Evolutionary conservation across 2,888 invertebrate genomes (phyloP).

Genomic region (Tinea pellionella): DNA sequence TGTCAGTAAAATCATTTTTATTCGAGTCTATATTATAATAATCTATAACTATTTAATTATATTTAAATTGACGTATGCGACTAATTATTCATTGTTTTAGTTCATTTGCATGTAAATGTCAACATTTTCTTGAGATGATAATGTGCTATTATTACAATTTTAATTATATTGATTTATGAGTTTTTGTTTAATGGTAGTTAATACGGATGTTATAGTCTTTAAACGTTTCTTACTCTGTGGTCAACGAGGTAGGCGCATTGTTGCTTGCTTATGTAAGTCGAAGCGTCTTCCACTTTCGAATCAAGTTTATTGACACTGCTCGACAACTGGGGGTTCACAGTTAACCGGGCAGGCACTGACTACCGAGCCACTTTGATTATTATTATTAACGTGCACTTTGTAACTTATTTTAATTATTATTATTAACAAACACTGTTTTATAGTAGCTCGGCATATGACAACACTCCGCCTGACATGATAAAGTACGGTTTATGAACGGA

Average conservation of each 20-base stretch:
- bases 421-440: neutral
- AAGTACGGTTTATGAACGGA: too few species aligned
- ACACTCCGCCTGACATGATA: too few species aligned
- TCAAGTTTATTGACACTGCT: constrained; percentile 70
- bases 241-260: constrained; percentile 40
- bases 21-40: neutral
- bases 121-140: too few species aligned
- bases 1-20: neutral
- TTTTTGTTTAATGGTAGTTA: neutral
- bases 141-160: too few species aligned
- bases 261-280: constrained; percentile 66
- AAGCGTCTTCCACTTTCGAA: constrained; percentile 69
- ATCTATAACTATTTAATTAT: neutral
- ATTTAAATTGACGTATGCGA: neutral
- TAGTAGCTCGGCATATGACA: too few species aligned
- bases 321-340: constrained; percentile 64
- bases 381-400: constrained; percentile 6
- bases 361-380: constrained; percentile 5
- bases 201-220: neutral
- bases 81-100: neutral
- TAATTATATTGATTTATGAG: neutral
- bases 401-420: neutral
- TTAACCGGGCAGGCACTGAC: constrained; percentile 38
- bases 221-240: constrained; percentile 1
- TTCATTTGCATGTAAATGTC: neutral